Conservation (phyloP, 1,140 invertebrate species). For the Conus ventricosus region DNA sequence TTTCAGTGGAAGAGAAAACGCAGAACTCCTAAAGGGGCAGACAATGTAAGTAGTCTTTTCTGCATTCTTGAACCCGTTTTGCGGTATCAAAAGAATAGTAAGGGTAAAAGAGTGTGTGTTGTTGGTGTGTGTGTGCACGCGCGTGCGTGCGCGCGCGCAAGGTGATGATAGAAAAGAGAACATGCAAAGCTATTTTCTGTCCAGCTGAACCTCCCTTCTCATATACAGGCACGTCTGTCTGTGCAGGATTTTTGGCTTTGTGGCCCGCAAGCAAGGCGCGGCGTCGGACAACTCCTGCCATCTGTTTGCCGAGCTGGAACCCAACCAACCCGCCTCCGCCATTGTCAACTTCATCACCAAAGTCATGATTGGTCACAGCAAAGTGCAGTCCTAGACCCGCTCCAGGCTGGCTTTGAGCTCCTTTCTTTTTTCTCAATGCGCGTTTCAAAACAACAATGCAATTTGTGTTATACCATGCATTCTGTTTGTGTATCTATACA, state of each 20-base stretch:
- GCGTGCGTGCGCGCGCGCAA: too few species aligned
- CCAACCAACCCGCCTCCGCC: slow-evolving; percentile 94
- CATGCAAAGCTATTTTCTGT: too few species aligned
- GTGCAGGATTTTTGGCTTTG: slow-evolving; percentile 87
- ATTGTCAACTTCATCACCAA: slow-evolving; percentile 98
- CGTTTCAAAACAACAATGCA: not conserved
- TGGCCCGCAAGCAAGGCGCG: slow-evolving; percentile 88
- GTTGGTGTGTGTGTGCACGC: too few species aligned
- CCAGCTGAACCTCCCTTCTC: too few species aligned
- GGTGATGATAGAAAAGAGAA: too few species aligned
- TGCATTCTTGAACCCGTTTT: not conserved
- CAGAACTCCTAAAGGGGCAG: slow-evolving; percentile 53
- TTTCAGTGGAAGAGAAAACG: slow-evolving; percentile 65
- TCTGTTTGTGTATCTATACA: not conserved
- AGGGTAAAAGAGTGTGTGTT: too few species aligned
- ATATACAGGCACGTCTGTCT: too few species aligned
- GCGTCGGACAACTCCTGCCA: slow-evolving; percentile 95
- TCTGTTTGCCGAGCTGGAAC: slow-evolving; percentile 95
- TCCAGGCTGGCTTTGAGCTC: not conserved
- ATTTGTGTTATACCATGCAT: slow-evolving; percentile 1
- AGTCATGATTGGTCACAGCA: slow-evolving; percentile 78
- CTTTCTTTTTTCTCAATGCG: not conserved
- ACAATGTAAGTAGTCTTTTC: slow-evolving; percentile 51
- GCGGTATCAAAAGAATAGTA: too few species aligned
- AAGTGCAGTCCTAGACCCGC: slow-evolving; percentile 60